A percentile compares a stretch with the other conserved stretches of the same genome.
Conservation (phyloP, 2,888 invertebrate species). For the Physocephala rufipes region DNA sequence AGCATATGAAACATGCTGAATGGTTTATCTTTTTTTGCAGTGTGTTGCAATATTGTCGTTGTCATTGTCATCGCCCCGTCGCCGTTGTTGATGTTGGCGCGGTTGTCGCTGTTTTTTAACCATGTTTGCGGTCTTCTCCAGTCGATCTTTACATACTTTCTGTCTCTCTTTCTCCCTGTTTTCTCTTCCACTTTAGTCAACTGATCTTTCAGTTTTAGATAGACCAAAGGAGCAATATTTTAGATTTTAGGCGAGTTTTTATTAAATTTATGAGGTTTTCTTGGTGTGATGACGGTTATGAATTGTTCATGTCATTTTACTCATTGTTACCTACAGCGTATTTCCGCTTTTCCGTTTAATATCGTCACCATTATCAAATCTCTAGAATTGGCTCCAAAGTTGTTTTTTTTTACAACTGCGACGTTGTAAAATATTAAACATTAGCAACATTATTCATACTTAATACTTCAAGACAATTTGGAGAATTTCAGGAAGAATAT, state of each 20-base stretch:
- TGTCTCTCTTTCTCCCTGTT: neutral
- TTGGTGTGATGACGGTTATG: constrained; percentile 61
- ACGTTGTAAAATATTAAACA: too few relatives aligned
- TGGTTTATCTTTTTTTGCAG: constrained; percentile 37
- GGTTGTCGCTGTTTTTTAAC: constrained; percentile 10
- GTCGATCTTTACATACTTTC: neutral
- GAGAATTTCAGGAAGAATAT: too few relatives aligned
- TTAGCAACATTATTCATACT: too few relatives aligned
- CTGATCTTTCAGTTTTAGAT: constrained; percentile 49
- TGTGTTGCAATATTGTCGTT: constrained; percentile 3
- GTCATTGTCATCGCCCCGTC: neutral
- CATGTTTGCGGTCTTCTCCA: constrained; percentile 7
- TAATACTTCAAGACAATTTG: too few relatives aligned
- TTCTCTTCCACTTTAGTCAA: constrained; percentile 43
- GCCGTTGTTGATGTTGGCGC: constrained; percentile 29
- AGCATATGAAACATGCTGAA: constrained; percentile 40
- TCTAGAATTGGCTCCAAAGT: too few relatives aligned
- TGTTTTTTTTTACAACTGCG: too few relatives aligned
- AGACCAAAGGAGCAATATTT: constrained; percentile 38
- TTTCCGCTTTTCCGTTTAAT: neutral
- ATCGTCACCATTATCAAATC: too few relatives aligned
- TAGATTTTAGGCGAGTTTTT: constrained; percentile 45
- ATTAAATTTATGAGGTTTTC: constrained; percentile 60
- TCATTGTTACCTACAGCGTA: neutral
- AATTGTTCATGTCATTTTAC: constrained; percentile 44